Conservation (phyloP, 1,140 invertebrate species). For the Drosophila auraria region DNA sequence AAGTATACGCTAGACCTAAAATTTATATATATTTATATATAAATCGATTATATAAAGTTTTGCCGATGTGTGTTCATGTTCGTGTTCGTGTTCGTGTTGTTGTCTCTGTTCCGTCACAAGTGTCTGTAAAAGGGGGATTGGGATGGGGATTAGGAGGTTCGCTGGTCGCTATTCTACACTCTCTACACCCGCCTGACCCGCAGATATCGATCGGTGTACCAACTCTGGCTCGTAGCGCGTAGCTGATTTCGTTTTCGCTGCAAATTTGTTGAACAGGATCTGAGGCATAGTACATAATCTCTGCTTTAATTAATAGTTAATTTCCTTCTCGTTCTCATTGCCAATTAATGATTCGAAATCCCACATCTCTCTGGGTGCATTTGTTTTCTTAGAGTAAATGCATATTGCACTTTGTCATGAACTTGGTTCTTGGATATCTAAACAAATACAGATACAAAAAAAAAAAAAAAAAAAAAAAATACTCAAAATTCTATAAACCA, state of each 20-base stretch:
- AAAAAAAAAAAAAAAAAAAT: conserved; percentile 32
- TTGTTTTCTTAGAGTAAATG: conserved; percentile 47
- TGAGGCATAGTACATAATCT: too few species aligned
- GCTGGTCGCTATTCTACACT: too few species aligned
- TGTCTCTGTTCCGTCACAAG: not conserved
- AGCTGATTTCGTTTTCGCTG: conserved; percentile 4
- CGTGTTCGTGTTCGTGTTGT: conserved; percentile 27
- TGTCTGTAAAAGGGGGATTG: not conserved
- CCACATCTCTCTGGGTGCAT: conserved; percentile 17
- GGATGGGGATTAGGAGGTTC: too few species aligned
- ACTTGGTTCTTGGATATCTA: conserved; percentile 67
- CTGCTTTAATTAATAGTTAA: not conserved
- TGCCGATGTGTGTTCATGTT: conserved; percentile 42
- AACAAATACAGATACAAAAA: conserved; percentile 26
- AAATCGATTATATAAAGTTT: conserved; percentile 51
- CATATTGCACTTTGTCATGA: conserved; percentile 76
- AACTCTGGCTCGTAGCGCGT: conserved; percentile 25
- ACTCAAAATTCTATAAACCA: not conserved
- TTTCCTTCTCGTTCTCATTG: conserved; percentile 2
- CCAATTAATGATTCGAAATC: conserved; percentile 19
- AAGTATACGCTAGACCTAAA: conserved; percentile 49
- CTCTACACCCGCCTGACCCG: conserved; percentile 16
- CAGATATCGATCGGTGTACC: conserved; percentile 1
- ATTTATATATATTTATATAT: conserved; percentile 53
- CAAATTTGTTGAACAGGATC: conserved; percentile 66